Evolutionary conservation across 2,797 vertebrate genomes (phyloP).

Genomic region (Cottoperca gobio): DNA sequence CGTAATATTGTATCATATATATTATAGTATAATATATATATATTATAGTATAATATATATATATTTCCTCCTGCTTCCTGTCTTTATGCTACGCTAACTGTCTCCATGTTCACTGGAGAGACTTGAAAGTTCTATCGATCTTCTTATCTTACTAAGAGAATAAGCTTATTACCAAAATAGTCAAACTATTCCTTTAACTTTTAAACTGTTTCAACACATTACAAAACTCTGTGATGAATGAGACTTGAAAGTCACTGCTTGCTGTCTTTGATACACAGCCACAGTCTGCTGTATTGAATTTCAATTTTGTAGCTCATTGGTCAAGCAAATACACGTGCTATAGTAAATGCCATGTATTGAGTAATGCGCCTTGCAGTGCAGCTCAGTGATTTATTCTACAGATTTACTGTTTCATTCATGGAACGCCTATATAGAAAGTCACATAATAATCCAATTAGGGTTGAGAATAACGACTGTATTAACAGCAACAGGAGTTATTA

Average conservation of each 20-base stretch:
- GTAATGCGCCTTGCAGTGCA: constrained; percentile 17
- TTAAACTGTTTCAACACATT: constrained; percentile 7
- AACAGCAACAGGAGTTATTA: constrained; percentile 10
- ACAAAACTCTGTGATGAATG: constrained; percentile 15
- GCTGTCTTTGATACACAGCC: constrained; percentile 26
- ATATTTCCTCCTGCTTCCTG: too few relatives aligned
- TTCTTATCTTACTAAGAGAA: neutral
- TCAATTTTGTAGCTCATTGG: constrained; percentile 56
- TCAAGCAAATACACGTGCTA: constrained; percentile 46
- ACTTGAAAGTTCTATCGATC: neutral
- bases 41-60: too few relatives aligned
- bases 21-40: too few relatives aligned
- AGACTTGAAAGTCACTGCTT: neutral
- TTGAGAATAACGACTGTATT: constrained; percentile 37
- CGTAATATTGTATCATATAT: too few relatives aligned
- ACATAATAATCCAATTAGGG: constrained; percentile 41
- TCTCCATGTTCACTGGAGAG: neutral
- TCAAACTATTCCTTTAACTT: constrained; percentile 14
- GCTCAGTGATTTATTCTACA: constrained; percentile 8
- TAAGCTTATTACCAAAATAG: neutral
- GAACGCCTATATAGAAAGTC: constrained; percentile 12
- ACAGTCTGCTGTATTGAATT: constrained; percentile 39
- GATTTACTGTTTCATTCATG: constrained; percentile 21
- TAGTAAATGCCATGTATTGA: constrained; percentile 37
- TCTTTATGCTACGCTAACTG: neutral